Percentiles rank a stretch among this genome's conserved stretches.
phyloP scores from a whole-genome alignment of 2,113 vertebrate species.

The Gallinago paraguaiae region DNA sequence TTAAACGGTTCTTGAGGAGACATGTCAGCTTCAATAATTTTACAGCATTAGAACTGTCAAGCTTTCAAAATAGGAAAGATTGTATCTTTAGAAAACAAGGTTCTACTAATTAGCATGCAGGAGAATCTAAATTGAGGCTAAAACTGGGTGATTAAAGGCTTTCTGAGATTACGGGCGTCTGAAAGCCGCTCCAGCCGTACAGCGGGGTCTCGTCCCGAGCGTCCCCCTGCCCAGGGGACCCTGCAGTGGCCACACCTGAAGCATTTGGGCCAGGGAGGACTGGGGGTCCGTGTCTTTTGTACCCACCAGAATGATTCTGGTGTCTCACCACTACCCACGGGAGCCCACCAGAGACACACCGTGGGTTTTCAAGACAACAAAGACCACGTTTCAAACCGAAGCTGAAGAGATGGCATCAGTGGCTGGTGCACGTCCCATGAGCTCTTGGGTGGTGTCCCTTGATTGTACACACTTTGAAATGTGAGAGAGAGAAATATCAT shows the following conservation, averaged over 20 bases:
- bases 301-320: fast-evolving
- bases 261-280: too few relatives aligned
- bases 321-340: fast-evolving
- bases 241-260: too few relatives aligned
- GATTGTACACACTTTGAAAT: background rate
- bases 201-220: fast-evolving
- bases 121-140: background rate
- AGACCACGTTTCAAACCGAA: background rate
- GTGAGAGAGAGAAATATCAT: too few relatives aligned
- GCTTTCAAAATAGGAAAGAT: constrained; percentile 47
- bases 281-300: fast-evolving
- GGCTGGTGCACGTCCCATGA: background rate
- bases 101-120: constrained; percentile 20
- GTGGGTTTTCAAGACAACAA: background rate
- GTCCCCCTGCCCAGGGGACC: fast-evolving
- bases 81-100: constrained; percentile 49
- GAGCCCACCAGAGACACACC: background rate
- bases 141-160: background rate
- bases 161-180: background rate
- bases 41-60: constrained; percentile 43
- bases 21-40: constrained; percentile 36
- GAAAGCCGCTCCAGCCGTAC: background rate
- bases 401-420: background rate
- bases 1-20: constrained; percentile 39
- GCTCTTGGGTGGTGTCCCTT: background rate